Evolutionary conservation across 2,888 invertebrate genomes (phyloP), one percentile per base, ranked within the genome.

Genomic region (Diarsia mendica): DNA sequence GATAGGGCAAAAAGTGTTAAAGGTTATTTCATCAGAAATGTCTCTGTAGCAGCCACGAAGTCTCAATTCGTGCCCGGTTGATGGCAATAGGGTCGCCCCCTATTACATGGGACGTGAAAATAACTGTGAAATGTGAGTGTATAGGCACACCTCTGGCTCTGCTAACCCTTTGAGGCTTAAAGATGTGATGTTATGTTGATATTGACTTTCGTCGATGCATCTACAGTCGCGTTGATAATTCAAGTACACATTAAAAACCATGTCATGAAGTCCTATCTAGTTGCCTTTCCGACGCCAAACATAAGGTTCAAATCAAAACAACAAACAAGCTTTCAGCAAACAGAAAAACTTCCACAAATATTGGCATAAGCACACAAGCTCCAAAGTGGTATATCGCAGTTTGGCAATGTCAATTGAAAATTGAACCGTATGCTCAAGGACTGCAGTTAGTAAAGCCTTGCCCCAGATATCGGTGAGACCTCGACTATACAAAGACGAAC

Each of bases 361-460:
- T 61, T 46, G 51, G 10, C 39, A 23, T 61, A 46, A 63, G n/a
- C 44, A 46, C 13, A 46, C 10, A 39, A 39, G 10, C 53, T 39
- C 23, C 13, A 63, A 39, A 8, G n/a, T n/a, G 61, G 28, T n/a
- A n/a, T 33, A 49, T 20, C 1, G 9, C 33, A 63, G 53, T 77
- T 68, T 55, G 44, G 63, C 18, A 44, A 77, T 77, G 13, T 23
- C 53, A 55, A 65, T 51, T 49, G 53, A 55, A 53, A 44, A 61
- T n/a, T 48, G n/a, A 60, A 79, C 39, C 51, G 18, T 72, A 48
- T 58, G 6, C 53, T 66, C 53, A 79, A 79, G 74, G 68, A 68
- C 74, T 61, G 49, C 3, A 64, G 46, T 46, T 63, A n/a, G n/a
- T 44, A 3, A 8, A 53, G 23, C 76, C 80, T 80, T 80, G 76